phyloP scores from a whole-genome alignment of 2,888 invertebrate genomes.

The Fragum sueziense region DNA sequence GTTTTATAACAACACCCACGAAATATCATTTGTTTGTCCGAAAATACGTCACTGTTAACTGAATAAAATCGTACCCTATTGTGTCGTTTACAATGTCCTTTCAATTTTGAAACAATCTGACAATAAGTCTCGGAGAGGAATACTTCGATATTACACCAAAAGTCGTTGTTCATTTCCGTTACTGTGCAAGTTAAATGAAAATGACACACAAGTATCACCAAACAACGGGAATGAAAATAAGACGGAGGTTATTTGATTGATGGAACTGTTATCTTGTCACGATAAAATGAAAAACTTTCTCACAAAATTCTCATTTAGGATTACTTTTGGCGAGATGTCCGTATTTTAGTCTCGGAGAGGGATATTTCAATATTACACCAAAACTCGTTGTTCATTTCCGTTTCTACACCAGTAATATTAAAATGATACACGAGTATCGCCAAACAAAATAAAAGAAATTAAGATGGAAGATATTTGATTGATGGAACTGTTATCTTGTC shows the following conservation, averaged over 20 bases:
- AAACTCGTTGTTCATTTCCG: not conserved
- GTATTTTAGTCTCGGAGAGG: too few species aligned
- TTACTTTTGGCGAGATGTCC: too few species aligned
- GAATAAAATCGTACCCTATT: not conserved
- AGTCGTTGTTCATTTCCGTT: too few species aligned
- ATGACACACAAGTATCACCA: not conserved
- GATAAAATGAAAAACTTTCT: constrained; percentile 1
- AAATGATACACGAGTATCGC: not conserved
- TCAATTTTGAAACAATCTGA: too few species aligned
- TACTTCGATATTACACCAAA: too few species aligned
- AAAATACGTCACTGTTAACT: too few species aligned
- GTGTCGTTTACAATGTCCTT: too few species aligned
- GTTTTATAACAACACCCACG: too few species aligned
- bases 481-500: constrained; percentile 6
- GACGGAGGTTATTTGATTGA: not conserved
- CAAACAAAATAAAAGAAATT: not conserved
- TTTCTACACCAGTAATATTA: not conserved
- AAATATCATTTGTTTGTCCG: too few species aligned
- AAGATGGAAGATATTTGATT: not conserved
- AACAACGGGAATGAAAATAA: not conserved
- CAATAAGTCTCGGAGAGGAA: too few species aligned
- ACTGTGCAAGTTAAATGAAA: not conserved
- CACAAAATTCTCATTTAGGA: too few species aligned
- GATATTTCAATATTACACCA: too few species aligned
- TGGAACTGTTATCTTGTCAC: constrained; percentile 3